Conservation (phyloP, 2,797 vertebrate species). For the Naso thynnoides region DNA sequence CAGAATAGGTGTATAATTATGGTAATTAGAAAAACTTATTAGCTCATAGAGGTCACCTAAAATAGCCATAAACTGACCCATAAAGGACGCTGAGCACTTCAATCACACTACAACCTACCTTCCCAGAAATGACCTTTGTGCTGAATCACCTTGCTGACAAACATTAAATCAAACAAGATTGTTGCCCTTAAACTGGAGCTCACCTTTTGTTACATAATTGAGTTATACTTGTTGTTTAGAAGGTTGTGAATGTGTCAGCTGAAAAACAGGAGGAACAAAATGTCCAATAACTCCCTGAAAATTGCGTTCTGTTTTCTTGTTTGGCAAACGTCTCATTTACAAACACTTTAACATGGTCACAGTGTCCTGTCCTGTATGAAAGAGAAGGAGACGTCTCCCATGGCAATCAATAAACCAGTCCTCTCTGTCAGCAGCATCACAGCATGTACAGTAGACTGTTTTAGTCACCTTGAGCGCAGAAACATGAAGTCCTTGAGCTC, state of each 20-base stretch:
- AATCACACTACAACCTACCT: background rate
- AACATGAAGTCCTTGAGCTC: constrained; percentile 49
- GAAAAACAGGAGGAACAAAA: background rate
- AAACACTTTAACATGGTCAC: background rate
- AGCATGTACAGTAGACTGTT: background rate
- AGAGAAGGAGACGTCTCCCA: constrained; percentile 17
- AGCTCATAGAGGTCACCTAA: too few species aligned
- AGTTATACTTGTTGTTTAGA: background rate
- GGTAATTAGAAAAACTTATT: too few species aligned
- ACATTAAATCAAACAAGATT: background rate
- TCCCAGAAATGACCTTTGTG: background rate
- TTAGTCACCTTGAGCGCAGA: constrained; percentile 37
- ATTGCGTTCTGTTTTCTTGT: background rate
- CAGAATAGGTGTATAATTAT: too few species aligned
- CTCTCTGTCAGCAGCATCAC: constrained; percentile 39
- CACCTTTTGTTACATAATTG: background rate
- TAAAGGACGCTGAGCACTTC: too few species aligned
- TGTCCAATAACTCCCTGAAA: background rate
- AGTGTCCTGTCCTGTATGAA: constrained; percentile 3
- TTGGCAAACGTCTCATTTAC: background rate
- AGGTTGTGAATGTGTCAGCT: background rate
- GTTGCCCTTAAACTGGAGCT: background rate
- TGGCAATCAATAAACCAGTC: constrained; percentile 53
- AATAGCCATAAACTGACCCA: too few species aligned
- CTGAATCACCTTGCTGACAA: background rate